These are phyloP conservation scores for Ichneumoninae sp. DNA, from an alignment of 2,888 invertebrate species.

Conservation along the genomic window DNA sequence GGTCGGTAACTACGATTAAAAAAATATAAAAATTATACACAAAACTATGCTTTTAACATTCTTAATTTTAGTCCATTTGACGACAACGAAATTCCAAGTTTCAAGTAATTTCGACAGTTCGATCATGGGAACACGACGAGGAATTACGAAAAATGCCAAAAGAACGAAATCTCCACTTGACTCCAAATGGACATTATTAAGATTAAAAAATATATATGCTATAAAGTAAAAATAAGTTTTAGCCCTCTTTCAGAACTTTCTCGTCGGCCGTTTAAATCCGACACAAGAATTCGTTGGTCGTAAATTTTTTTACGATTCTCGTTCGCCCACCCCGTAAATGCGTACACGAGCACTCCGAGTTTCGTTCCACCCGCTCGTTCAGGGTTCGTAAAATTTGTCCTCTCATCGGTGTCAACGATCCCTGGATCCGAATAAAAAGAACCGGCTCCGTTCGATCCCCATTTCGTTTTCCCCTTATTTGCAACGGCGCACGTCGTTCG, in stretches of 20 bases:
- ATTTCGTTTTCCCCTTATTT: slow-evolving; percentile 3
- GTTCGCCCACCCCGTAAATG: background rate
- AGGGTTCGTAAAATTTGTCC: background rate
- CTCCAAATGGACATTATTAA: background rate
- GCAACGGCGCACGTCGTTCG: background rate
- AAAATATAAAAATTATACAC: background rate
- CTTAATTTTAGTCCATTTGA: background rate
- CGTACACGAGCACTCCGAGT: background rate
- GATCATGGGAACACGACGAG: background rate
- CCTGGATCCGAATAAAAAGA: background rate
- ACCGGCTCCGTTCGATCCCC: slow-evolving; percentile 15
- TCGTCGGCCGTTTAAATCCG: background rate
- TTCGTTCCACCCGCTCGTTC: background rate
- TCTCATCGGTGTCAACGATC: slow-evolving; percentile 5
- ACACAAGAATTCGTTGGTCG: slow-evolving; percentile 18
- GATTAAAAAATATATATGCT: background rate
- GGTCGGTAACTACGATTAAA: background rate
- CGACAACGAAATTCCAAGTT: background rate
- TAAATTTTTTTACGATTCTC: slow-evolving; percentile 31
- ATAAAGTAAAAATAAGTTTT: background rate
- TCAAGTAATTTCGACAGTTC: background rate
- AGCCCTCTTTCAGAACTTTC: background rate
- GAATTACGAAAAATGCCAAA: background rate
- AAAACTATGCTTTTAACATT: background rate
- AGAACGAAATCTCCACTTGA: background rate